Percentiles rank a stretch among this genome's conserved stretches.
These are phyloP conservation scores for Anthophora plumipes DNA, from an alignment of 2,888 invertebrate species.

Conservation along the genomic window DNA sequence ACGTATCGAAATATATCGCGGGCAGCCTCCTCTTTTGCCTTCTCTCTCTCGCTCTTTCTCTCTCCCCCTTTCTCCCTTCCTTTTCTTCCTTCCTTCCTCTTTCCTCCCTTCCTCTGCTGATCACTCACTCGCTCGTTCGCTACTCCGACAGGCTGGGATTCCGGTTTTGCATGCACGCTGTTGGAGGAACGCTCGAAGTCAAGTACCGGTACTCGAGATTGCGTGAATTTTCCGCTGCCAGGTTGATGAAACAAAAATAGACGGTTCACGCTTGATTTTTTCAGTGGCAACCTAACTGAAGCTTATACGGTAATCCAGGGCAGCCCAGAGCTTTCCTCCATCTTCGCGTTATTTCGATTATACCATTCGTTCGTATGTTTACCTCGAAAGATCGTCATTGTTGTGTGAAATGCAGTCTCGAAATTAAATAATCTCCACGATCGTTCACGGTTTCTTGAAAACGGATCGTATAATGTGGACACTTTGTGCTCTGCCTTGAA, in stretches of 20 bases:
- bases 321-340: neutral
- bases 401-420: neutral
- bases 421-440: neutral
- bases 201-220: conserved; percentile 71
- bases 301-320: conserved; percentile 26
- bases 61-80: conserved; percentile 1
- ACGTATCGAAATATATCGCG: conserved; percentile 77
- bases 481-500: neutral
- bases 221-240: conserved; percentile 67
- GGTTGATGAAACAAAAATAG: conserved; percentile 69
- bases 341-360: conserved; percentile 24
- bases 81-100: neutral
- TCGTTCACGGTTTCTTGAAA: neutral
- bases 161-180: conserved; percentile 64
- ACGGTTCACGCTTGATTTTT: conserved; percentile 52
- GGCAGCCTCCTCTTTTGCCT: conserved; percentile 36
- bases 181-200: conserved; percentile 62
- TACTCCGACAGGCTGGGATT: conserved; percentile 52
- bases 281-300: neutral
- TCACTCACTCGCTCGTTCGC: conserved; percentile 15
- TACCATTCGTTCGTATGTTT: neutral
- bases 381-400: neutral
- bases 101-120: neutral
- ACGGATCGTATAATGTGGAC: neutral
- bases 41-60: neutral